Evolutionary conservation across 30 jellyfish, hydroid and myxozoan genomes (phyloP).

Genomic region (Morbakka virulenta): DNA sequence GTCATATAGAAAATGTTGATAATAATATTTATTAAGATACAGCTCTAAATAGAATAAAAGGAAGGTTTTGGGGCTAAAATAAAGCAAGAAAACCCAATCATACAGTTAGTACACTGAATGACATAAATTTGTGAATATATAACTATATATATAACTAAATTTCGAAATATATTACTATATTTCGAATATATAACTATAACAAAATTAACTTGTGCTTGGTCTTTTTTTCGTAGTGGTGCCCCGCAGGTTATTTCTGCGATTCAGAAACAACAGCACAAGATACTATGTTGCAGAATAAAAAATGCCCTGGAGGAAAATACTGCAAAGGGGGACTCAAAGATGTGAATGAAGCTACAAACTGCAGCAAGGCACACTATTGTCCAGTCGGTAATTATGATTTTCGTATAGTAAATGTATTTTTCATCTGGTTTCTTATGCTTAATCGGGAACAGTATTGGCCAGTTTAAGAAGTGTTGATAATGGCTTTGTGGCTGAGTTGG

Average conservation of each 20-base stretch:
- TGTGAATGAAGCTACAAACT: conserved; percentile 76
- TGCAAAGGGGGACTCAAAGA: conserved; percentile 83
- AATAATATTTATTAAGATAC: no score
- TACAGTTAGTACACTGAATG: no score
- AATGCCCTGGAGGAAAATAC: conserved; percentile 94
- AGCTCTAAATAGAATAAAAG: no score
- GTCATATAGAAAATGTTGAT: no score
- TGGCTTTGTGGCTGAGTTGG: no score
- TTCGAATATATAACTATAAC: no score
- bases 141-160: no score
- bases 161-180: no score
- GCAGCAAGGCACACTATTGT: conserved; percentile 93
- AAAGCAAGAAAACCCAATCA: no score
- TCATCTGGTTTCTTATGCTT: background rate
- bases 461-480: background rate
- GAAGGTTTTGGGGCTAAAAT: no score
- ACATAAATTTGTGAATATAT: no score
- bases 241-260: conserved; percentile 95
- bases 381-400: conserved; percentile 49
- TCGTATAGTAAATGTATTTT: background rate
- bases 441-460: background rate
- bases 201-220: background rate
- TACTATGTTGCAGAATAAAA: conserved; percentile 82
- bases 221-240: conserved; percentile 73
- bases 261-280: conserved; percentile 78